Base-by-base conservation (phyloP, 2,888 invertebrate genomes). In the Pecten maximus region DNA sequence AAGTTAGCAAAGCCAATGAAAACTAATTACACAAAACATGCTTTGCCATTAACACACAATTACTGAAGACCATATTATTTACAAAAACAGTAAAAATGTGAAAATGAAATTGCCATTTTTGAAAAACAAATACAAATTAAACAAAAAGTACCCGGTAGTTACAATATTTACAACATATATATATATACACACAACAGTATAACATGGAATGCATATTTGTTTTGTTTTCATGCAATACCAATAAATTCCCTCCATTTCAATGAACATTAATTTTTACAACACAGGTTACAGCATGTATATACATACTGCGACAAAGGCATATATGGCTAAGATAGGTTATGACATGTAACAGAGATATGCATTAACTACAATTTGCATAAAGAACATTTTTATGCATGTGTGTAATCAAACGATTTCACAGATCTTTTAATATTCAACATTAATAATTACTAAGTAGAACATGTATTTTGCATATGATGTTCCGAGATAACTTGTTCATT, bases 21-120 rank as follows among this genome's bases (percentile, higher is more conserved):
- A 60, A 74, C 28, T 74, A 74, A 74, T 35, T 23, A 74, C 35
- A 35, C 35, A 74, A 54, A 74, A 74, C 74, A 74, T 74, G 74
- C 74, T 74, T 74, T 74, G 74, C 35, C 12, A 6, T n/a, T n/a
- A 74, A 74, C 74, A 74, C 60, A 60, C 23, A 74, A 74, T 74
- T 74, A 35, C 74, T 35, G 74, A 74, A 74, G n/a, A 23, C 23
- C 28, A 74, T 60, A 35, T 3, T 74, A 74, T 74, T 74, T 74
- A 74, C 74, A 74, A 54, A 54, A 54, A 54, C 74, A 74, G 19
- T 74, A 74, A 74, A 44, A 74, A 74, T 28, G 15, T 74, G 28
- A 74, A 74, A 74, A 74, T 74, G 28, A 74, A 74, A 74, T 74
- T 74, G 74, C 74, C 74, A 74, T 74, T 74, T 74, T 74, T 74